phyloP scores from a whole-genome alignment of 2,113 vertebrate species.

The Mobula birostris region DNA sequence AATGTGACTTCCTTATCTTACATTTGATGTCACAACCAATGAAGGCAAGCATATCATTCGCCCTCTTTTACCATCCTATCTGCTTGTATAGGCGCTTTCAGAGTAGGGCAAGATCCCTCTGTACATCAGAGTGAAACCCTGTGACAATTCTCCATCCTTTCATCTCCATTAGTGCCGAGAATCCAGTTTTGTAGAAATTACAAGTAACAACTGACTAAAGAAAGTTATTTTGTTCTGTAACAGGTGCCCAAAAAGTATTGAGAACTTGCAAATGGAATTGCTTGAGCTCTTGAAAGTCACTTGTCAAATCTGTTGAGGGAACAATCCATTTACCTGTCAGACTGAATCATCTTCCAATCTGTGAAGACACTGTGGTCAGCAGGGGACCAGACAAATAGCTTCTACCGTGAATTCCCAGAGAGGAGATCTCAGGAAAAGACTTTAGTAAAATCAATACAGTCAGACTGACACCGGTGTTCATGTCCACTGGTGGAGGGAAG shows the following conservation, averaged over 20 bases:
- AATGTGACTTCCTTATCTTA: too few species aligned
- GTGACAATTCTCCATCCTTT: too few species aligned
- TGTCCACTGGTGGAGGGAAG: neutral
- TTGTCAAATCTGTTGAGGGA: neutral
- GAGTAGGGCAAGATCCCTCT: too few species aligned
- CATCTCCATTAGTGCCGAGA: neutral
- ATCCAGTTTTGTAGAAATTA: neutral
- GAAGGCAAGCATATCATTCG: too few species aligned
- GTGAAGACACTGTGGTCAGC: neutral
- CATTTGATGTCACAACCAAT: too few species aligned
- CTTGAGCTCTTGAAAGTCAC: neutral
- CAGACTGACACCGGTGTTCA: neutral
- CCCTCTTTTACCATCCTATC: too few species aligned
- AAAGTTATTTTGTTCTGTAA: neutral
- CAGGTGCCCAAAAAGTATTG: neutral
- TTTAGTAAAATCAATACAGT: neutral
- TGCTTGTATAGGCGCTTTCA: too few species aligned
- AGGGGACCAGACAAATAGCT: neutral
- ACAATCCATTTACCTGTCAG: neutral
- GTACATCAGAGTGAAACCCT: too few species aligned
- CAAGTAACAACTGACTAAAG: neutral
- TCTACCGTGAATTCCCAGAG: neutral
- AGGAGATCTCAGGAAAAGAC: neutral
- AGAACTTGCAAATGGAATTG: neutral
- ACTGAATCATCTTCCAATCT: neutral